These are phyloP conservation scores for Scarus forsteni DNA, from an alignment of 2,797 vertebrate genomes.

Conservation along the genomic window DNA sequence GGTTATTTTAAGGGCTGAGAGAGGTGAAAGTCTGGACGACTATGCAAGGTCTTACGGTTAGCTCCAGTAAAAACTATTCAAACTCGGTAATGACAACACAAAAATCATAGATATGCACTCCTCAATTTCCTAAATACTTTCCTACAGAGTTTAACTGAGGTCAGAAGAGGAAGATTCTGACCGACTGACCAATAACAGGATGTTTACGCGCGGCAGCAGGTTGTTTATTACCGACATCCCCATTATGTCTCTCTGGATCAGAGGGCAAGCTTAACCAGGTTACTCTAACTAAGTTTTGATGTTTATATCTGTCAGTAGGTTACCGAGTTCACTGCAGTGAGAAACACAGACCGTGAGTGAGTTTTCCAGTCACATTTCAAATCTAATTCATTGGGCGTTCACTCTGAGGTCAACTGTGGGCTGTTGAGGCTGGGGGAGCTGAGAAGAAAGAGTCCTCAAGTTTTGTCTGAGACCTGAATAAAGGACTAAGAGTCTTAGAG, in stretches of 20 bases:
- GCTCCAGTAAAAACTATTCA: no score
- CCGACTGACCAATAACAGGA: not conserved
- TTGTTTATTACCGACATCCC: constrained; percentile 6
- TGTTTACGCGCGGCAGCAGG: constrained; percentile 24
- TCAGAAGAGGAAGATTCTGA: not conserved
- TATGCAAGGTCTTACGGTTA: no score
- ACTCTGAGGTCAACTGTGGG: constrained; percentile 1
- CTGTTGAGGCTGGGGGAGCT: not conserved
- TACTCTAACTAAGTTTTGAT: constrained; percentile 38
- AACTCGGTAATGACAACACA: not conserved
- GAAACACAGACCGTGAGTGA: not conserved
- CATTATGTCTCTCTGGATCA: constrained; percentile 21
- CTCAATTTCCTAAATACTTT: not conserved
- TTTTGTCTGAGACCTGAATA: no score
- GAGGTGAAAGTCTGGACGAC: no score
- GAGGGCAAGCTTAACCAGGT: constrained; percentile 29
- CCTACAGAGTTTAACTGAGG: not conserved
- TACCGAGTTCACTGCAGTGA: constrained; percentile 12
- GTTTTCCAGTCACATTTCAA: constrained; percentile 9
- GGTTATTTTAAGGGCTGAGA: not conserved
- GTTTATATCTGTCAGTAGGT: constrained; percentile 23
- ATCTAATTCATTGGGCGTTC: constrained; percentile 28
- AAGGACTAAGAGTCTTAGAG: no score
- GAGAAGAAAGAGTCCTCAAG: constrained; percentile 1
- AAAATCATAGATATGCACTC: not conserved